These are phyloP conservation scores for Agriopis marginaria DNA, from an alignment of 2,888 invertebrate genomes.

Conservation along the genomic window DNA sequence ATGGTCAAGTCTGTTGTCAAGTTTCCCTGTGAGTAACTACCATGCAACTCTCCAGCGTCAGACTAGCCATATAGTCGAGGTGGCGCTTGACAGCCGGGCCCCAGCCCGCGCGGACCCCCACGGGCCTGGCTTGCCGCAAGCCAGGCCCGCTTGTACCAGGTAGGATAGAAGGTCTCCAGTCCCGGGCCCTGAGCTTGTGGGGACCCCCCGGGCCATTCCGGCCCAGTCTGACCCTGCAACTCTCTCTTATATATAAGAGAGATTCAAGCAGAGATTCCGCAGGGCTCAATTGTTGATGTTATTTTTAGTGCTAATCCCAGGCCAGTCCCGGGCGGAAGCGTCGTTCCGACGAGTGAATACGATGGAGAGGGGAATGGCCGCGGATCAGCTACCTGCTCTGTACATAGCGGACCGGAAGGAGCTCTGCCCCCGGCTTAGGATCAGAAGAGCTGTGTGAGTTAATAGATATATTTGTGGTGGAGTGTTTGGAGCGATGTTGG, in stretches of 20 bases:
- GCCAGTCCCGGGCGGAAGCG: slow-evolving; percentile 67
- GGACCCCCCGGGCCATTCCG: too few species aligned
- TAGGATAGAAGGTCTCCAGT: too few species aligned
- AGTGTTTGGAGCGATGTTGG: too few species aligned
- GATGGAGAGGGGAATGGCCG: slow-evolving; percentile 65
- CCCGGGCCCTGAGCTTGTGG: neutral
- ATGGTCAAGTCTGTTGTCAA: slow-evolving; percentile 80
- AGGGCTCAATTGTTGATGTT: neutral
- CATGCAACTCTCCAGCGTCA: too few species aligned
- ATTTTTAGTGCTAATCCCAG: slow-evolving; percentile 65
- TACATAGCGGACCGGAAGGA: slow-evolving; percentile 68
- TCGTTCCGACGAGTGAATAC: slow-evolving; percentile 65
- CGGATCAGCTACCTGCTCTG: slow-evolving; percentile 65
- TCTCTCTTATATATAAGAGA: too few species aligned
- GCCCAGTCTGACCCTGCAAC: neutral
- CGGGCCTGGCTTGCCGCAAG: too few species aligned
- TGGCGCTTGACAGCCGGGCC: too few species aligned
- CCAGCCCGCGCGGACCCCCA: too few species aligned
- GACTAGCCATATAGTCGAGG: too few species aligned
- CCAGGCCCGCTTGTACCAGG: too few species aligned
- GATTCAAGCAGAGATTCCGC: too few species aligned
- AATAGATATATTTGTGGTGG: neutral
- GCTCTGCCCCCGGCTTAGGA: slow-evolving; percentile 69
- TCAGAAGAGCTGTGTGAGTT: slow-evolving; percentile 74
- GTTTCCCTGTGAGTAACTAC: slow-evolving; percentile 62